Percentiles rank a stretch among this genome's conserved stretches.
These are phyloP conservation scores for Grallaria varia DNA, from an alignment of 2,113 vertebrate species.

Conservation along the genomic window DNA sequence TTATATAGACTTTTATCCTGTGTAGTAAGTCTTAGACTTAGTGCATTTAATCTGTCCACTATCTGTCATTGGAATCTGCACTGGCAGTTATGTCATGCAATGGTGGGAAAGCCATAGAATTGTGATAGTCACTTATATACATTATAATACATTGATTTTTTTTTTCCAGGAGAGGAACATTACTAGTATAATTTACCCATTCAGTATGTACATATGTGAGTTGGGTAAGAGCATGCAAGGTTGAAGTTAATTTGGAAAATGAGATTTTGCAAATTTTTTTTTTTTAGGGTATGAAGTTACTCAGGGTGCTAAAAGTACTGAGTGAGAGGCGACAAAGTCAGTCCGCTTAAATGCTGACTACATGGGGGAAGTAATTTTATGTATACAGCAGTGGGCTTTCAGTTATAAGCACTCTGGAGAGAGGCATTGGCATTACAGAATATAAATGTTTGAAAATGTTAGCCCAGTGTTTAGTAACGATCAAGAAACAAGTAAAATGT, in stretches of 20 bases:
- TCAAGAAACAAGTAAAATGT: not conserved
- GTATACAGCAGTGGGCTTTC: not conserved
- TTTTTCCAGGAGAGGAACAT: not conserved
- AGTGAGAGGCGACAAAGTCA: not conserved
- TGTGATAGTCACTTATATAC: not conserved
- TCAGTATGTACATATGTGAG: not conserved
- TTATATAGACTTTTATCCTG: not conserved
- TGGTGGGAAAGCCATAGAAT: not conserved
- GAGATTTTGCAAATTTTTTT: not conserved
- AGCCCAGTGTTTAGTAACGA: not conserved
- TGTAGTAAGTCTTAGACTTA: not conserved
- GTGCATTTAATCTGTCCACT: not conserved
- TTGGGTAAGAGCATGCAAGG: not conserved
- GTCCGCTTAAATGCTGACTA: not conserved
- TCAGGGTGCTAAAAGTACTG: not conserved
- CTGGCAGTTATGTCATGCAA: not conserved
- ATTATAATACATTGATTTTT: not conserved
- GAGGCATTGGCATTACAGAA: not conserved
- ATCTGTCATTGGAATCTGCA: not conserved
- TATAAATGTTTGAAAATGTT: not conserved
- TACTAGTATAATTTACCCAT: not conserved
- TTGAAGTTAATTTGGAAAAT: not conserved
- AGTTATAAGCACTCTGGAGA: not conserved
- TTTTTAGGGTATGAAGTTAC: not conserved
- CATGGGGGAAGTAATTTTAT: not conserved